Evolutionary conservation across 2,797 vertebrate genomes (phyloP).

Genomic region (Odontamblyopus rebecca): DNA sequence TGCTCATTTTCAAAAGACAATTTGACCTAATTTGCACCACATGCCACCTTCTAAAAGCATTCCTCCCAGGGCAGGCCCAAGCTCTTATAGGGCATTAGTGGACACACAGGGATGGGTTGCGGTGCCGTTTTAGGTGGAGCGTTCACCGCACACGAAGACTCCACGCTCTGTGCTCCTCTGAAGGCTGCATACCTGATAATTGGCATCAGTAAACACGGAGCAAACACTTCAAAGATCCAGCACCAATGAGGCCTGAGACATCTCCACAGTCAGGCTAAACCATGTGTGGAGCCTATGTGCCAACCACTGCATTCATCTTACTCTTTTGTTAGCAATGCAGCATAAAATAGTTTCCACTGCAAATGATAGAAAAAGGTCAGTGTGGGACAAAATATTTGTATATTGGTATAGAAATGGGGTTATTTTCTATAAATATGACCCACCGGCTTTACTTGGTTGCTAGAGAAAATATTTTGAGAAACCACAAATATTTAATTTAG

Average conservation of each 20-base stretch:
- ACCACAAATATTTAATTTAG: too few species aligned
- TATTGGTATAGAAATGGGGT: background rate
- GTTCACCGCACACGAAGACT: slow-evolving; percentile 62
- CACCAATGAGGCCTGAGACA: slow-evolving; percentile 63
- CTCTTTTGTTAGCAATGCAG: background rate
- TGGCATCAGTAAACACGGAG: slow-evolving; percentile 80
- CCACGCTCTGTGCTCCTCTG: slow-evolving; percentile 69
- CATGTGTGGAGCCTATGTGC: slow-evolving; percentile 40
- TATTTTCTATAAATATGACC: background rate
- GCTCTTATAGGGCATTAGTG: background rate
- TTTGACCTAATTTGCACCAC: background rate
- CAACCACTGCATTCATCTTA: slow-evolving; percentile 22
- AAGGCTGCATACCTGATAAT: slow-evolving; percentile 71
- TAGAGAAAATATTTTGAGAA: background rate
- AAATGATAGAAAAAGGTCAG: background rate
- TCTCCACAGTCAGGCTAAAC: slow-evolving; percentile 55
- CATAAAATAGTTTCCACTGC: background rate
- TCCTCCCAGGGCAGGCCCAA: slow-evolving; percentile 27
- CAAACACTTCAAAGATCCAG: slow-evolving; percentile 71
- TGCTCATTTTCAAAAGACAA: background rate
- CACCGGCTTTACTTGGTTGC: too few species aligned
- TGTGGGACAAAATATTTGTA: background rate
- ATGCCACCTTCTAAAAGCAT: slow-evolving; percentile 63
- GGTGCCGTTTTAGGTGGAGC: slow-evolving; percentile 20
- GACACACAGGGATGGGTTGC: slow-evolving; percentile 26